Base-by-base conservation (phyloP, 1,140 invertebrate species). In the Drosophila santomea region DNA sequence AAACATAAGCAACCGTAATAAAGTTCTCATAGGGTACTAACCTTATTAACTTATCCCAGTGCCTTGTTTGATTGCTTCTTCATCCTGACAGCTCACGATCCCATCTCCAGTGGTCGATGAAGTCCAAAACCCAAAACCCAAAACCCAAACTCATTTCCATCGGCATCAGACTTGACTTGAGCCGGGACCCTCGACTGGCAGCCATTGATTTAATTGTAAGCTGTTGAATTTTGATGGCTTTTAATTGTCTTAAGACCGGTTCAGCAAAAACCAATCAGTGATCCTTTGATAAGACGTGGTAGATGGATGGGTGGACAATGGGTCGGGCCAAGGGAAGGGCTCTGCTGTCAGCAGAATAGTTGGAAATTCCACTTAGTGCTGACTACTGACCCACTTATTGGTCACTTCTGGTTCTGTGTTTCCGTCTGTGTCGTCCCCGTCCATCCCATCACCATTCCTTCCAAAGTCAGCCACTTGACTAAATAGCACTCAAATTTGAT, bases 401-500 rank as follows among this genome's bases (percentile, higher is more conserved):
- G 83, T 88, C 83, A 88, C 82, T 86, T 86, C 83, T 79, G 75
- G 68, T 72, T 58, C 67, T 55, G 75, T 66, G 75, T 63, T 79
- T 82, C 79, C 83, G 75, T 69, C 68, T 52, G 61, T 17, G 17
- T 17, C 17, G 45, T 23, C 20, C 44, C 50, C 66, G 43, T 14
- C 48, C n/a, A n/a, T 38, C 67, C 57, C 20, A 67, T 59, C 12
- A 20, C 15, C 28, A 1, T 8, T n/a, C 51, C 28, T 11, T 38
- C 52, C 66, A 14, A 32, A 69, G 44, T 20, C 68, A 71, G 56
- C 83, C 83, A 88, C 83, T 88, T 83, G 83, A 88, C 83, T 88
- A 89, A 88, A 88, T 79, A 88, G 83, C 83, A 88, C 83, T 88
- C 83, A 77, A 88, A 88, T 88, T 88, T 88, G 83, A 88, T 88